Evolutionary conservation across 2,113 vertebrate species (phyloP).

Genomic region (Pygathrix nemaeus): DNA sequence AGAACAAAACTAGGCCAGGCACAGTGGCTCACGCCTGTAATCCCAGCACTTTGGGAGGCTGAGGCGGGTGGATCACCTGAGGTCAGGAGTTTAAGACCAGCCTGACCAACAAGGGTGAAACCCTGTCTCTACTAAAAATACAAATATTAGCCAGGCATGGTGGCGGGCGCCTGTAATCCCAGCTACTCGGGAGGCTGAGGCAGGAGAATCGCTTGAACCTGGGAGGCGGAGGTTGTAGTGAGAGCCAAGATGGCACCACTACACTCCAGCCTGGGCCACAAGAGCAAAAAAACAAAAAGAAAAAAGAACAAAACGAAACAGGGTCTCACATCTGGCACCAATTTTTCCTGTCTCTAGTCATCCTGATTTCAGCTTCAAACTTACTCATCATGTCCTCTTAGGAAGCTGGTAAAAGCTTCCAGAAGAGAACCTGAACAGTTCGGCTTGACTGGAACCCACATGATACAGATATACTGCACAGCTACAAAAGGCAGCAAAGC

Average conservation of each 20-base stretch:
- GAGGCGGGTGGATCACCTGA: no score
- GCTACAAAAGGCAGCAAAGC: neutral
- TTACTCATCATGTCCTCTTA: neutral
- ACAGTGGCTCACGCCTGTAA: no score
- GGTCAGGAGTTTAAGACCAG: no score
- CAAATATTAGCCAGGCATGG: no score
- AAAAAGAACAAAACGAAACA: neutral
- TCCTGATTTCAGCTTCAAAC: neutral
- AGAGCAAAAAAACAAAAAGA: neutral
- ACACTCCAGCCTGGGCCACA: no score
- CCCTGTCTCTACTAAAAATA: no score
- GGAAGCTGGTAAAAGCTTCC: neutral
- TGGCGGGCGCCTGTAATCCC: accelerated
- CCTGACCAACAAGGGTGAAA: no score
- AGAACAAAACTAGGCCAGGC: neutral
- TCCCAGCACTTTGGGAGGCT: no score
- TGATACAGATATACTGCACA: accelerated
- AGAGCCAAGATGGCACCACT: no score
- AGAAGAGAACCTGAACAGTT: neutral
- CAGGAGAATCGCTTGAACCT: no score
- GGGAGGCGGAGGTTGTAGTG: no score
- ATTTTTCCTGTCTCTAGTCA: neutral
- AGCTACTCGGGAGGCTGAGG: no score
- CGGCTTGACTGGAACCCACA: neutral
- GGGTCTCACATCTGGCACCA: neutral